Conservation (phyloP, 2,797 vertebrate species). For the Rhinoraja longicauda region DNA sequence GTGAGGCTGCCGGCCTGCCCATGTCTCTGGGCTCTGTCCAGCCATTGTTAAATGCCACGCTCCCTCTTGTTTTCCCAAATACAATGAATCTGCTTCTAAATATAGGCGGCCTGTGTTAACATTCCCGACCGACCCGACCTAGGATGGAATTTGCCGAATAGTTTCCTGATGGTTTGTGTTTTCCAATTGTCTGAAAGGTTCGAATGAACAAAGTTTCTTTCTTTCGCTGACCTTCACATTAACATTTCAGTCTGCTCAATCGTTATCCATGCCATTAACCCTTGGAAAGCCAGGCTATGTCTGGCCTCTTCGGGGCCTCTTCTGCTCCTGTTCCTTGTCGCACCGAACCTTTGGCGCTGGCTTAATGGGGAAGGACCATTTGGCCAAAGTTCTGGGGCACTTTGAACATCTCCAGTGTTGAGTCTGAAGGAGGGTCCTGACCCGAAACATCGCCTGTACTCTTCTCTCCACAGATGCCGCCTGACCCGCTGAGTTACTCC, state of each 20-base stretch:
- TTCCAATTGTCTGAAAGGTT: conserved; percentile 25
- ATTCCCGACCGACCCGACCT: neutral
- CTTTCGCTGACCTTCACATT: conserved; percentile 23
- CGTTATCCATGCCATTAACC: neutral
- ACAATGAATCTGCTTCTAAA: conserved; percentile 35
- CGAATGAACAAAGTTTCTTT: conserved; percentile 33
- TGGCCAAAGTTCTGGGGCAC: neutral
- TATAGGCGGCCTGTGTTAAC: conserved; percentile 27
- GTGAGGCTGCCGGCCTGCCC: neutral
- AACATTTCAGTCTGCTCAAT: neutral
- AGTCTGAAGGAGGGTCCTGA: too few species aligned
- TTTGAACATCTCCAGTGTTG: neutral
- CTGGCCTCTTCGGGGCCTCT: too few species aligned
- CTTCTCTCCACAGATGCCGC: too few species aligned
- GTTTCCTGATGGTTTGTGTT: conserved; percentile 32
- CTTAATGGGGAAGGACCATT: neutral
- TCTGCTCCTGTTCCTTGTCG: neutral
- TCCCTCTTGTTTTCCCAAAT: conserved; percentile 23
- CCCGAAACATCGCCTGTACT: too few species aligned
- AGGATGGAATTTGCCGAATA: conserved; percentile 32
- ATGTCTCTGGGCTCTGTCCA: neutral
- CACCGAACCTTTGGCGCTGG: neutral
- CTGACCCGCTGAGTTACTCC: too few species aligned
- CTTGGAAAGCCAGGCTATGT: neutral
- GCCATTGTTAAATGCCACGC: conserved; percentile 31